A percentile compares a stretch with the other conserved stretches of the same genome.
Conservation (phyloP, 2,113 vertebrate species). For the Oceanodroma tethys region DNA sequence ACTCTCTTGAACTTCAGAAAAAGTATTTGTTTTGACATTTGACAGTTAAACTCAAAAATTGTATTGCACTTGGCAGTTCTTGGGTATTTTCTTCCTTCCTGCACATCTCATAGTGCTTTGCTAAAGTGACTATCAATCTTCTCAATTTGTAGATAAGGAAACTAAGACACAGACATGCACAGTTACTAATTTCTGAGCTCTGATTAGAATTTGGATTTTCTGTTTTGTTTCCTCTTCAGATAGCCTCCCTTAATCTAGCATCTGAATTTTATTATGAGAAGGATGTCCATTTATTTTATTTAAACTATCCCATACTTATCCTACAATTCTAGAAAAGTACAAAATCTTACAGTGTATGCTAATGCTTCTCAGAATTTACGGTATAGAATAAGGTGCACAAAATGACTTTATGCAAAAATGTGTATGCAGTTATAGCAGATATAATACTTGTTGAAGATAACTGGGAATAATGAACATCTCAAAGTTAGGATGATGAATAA, state of each 20-base stretch:
- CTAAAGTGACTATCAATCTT: not conserved
- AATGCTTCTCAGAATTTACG: not conserved
- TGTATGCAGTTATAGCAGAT: not conserved
- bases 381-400: not conserved
- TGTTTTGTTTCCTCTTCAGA: not conserved
- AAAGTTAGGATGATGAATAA: not conserved
- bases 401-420: not conserved
- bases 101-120: not conserved
- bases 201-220: not conserved
- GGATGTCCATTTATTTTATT: not conserved
- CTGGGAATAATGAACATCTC: not conserved
- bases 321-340: not conserved
- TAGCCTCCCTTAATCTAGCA: not conserved
- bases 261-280: not conserved
- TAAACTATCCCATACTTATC: not conserved
- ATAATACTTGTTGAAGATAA: not conserved
- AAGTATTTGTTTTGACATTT: not conserved
- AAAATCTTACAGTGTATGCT: not conserved
- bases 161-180: not conserved
- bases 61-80: not conserved
- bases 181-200: not conserved
- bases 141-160: not conserved
- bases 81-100: not conserved
- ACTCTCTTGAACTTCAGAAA: not conserved
- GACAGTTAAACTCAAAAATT: not conserved